Percentiles rank a stretch among this genome's conserved stretches.
Evolutionary conservation across 1,140 invertebrate genomes (phyloP).

Genomic region (Vollenhovia emeryi): DNA sequence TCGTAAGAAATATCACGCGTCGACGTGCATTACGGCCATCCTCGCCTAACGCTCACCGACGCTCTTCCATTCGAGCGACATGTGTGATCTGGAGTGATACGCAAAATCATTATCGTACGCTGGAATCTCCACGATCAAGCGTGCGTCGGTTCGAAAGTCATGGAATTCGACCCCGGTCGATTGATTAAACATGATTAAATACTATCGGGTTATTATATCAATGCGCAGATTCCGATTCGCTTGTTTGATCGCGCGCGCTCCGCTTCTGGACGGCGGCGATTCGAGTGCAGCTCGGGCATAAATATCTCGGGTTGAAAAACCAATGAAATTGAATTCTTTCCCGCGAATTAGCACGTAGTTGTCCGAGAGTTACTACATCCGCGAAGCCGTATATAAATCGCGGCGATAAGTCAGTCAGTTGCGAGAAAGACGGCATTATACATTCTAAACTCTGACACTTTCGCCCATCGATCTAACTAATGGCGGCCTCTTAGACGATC

Average conservation of each 20-base stretch:
- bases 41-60: not conserved
- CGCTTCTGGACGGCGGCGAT: not conserved
- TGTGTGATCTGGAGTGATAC: constrained; percentile 55
- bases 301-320: constrained; percentile 7
- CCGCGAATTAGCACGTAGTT: constrained; percentile 4
- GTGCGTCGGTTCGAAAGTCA: constrained; percentile 41
- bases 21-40: constrained; percentile 36
- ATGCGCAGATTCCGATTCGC: constrained; percentile 10
- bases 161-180: constrained; percentile 41
- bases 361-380: not conserved
- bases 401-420: constrained; percentile 12
- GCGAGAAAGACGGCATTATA: constrained; percentile 51
- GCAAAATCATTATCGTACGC: constrained; percentile 63
- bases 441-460: constrained; percentile 61
- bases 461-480: constrained; percentile 69
- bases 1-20: constrained; percentile 56
- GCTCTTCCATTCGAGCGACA: constrained; percentile 46
- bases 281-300: not conserved
- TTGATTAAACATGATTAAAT: constrained; percentile 53
- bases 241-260: not conserved
- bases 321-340: constrained; percentile 30
- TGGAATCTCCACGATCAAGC: constrained; percentile 64
- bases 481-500: constrained; percentile 56
- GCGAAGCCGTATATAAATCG: not conserved
- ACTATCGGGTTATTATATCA: constrained; percentile 21